Evolutionary conservation across 1,140 invertebrate genomes (phyloP), one percentile per base, ranked within the genome.

Genomic region (Drosophila arizonae): DNA sequence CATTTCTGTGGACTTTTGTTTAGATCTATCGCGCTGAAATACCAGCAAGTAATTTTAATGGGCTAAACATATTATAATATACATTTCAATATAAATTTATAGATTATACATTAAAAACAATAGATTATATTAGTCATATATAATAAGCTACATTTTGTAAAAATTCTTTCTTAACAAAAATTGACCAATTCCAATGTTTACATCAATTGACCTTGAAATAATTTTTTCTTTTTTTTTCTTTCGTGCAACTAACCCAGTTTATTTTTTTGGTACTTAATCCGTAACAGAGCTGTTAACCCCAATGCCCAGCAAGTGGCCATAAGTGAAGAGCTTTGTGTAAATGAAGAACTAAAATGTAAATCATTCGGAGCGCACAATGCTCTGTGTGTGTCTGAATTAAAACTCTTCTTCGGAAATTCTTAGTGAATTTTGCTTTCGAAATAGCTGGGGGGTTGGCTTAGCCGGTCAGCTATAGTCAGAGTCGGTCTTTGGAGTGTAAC

Each of bases 341-440:
- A 67, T 57, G 76, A 62, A 79, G 76, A 60, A 79, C 79, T 72
- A 75, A 85, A 68, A 85, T 85, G 81, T 85, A 75, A 85, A 85
- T 80, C 77, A 67, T 71, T 80, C 21, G 41, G 17, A 48, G 36
- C 17, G 8, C 39, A 17, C 60, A 24, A 63, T 28, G 45, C 13
- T 68, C 30, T 33, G 33, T 6, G 21, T 21, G 28, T 24, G 46
- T 15, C 33, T 39, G 36, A 55, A 8, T 36, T 15, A 56, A 48
- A 57, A 46, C 55, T 62, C 33, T 63, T 61, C 41, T 4, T 30
- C 73, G 50, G 50, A 87, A 87, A 76, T 86, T 76, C 68, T 69
- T 21, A 46, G 28, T 66, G 60, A 78, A 79, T 71, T 86, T 81
- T 79, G 79, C 72, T 86, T 86, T 86, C 68, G 79, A 87, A 86